Evolutionary conservation across 2,888 invertebrate genomes (phyloP).

Genomic region (Dendrolimus pini): DNA sequence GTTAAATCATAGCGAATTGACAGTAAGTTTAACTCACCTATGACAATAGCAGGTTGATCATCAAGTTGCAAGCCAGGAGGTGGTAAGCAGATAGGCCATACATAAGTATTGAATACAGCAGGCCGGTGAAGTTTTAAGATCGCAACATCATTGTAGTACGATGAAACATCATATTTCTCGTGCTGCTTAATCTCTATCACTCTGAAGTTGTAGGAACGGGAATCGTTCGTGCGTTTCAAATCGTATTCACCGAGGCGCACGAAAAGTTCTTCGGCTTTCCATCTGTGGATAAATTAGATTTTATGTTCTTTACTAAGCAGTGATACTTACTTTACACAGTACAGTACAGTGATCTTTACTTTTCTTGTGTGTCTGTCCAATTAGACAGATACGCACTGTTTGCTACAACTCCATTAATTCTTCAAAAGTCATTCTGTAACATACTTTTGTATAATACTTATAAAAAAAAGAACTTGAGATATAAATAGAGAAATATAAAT

Average conservation of each 20-base stretch:
- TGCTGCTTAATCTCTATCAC: slow-evolving; percentile 81
- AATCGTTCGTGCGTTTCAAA: slow-evolving; percentile 80
- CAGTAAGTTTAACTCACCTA: slow-evolving; percentile 56
- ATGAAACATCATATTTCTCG: slow-evolving; percentile 79
- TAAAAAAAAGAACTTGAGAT: no score
- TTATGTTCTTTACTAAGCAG: not conserved
- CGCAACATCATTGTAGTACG: slow-evolving; percentile 87
- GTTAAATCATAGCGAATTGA: no score
- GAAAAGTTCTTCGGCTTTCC: slow-evolving; percentile 76
- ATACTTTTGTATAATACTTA: no score
- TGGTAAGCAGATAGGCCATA: slow-evolving; percentile 91
- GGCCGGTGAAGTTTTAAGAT: slow-evolving; percentile 81
- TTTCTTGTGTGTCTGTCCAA: no score
- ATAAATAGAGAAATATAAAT: no score
- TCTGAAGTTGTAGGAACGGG: slow-evolving; percentile 82
- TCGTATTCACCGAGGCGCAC: slow-evolving; percentile 91
- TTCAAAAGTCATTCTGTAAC: no score
- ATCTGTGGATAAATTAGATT: slow-evolving; percentile 45
- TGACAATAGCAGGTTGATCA: slow-evolving; percentile 80
- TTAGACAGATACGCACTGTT: no score
- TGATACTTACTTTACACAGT: not conserved
- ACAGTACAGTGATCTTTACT: no score
- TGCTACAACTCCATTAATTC: no score
- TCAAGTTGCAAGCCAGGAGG: slow-evolving; percentile 78
- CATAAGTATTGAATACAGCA: slow-evolving; percentile 84